Conservation (phyloP, 1,140 invertebrate genomes). For the Drosophila subpulchrella region DNA sequence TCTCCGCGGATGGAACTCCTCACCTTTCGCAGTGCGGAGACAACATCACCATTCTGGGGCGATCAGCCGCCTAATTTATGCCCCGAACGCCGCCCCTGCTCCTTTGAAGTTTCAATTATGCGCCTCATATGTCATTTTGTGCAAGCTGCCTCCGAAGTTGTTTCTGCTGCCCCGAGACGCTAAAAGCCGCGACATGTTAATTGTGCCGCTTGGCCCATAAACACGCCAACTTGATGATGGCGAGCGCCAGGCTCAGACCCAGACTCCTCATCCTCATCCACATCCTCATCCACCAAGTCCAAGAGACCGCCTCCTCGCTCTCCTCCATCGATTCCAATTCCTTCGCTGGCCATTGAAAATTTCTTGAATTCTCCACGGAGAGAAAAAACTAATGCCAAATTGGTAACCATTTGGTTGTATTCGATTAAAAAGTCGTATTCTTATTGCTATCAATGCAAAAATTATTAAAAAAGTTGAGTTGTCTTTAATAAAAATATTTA, state of each 20-base stretch:
- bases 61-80: slow-evolving; percentile 80
- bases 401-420: not conserved
- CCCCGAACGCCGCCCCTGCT: slow-evolving; percentile 70
- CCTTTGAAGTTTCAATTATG: slow-evolving; percentile 84
- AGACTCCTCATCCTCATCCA: slow-evolving; percentile 5
- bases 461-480: too few relatives aligned
- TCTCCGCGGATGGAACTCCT: slow-evolving; percentile 20
- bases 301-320: not conserved
- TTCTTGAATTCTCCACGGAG: slow-evolving; percentile 5
- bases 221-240: slow-evolving; percentile 83
- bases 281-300: not conserved
- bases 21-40: slow-evolving; percentile 51
- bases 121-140: slow-evolving; percentile 83
- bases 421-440: not conserved
- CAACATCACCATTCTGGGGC: slow-evolving; percentile 39
- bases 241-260: slow-evolving; percentile 74
- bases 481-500: too few relatives aligned
- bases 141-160: slow-evolving; percentile 54
- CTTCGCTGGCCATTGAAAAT: slow-evolving; percentile 20
- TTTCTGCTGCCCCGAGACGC: slow-evolving; percentile 57
- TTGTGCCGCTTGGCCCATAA: slow-evolving; percentile 83
- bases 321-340: slow-evolving; percentile 4
- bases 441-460: too few relatives aligned
- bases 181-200: slow-evolving; percentile 84
- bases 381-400: not conserved